phyloP scores from a whole-genome alignment of 35 echinoderm and acorn worm species.

The Heliocidaris erythrogramma region DNA sequence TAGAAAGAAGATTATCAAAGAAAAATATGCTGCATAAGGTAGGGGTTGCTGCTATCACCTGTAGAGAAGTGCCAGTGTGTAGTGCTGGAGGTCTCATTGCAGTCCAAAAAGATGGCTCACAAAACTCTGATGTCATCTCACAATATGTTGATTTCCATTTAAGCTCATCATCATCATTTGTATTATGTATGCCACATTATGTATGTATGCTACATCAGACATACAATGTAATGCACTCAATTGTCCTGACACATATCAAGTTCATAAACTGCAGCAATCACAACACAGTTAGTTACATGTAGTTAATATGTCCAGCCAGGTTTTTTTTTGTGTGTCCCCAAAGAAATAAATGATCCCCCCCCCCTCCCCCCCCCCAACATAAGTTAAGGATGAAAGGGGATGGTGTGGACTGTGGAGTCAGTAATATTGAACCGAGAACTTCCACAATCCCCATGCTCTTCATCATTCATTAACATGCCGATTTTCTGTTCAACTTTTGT shows the following conservation, averaged over 20 bases:
- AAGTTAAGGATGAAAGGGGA: too few species aligned
- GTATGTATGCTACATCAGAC: neutral
- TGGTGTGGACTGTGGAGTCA: too few species aligned
- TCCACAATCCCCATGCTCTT: too few species aligned
- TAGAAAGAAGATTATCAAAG: neutral
- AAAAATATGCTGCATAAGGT: conserved; percentile 30
- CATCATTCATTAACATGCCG: too few species aligned
- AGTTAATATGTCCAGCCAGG: too few species aligned
- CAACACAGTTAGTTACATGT: too few species aligned
- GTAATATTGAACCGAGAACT: too few species aligned
- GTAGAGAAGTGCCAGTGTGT: neutral
- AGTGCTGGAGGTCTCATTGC: neutral
- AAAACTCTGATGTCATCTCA: neutral
- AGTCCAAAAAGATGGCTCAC: neutral
- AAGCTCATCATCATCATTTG: neutral
- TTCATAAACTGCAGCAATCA: too few species aligned
- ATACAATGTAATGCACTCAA: neutral
- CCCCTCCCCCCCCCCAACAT: too few species aligned
- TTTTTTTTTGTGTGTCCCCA: too few species aligned
- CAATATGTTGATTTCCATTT: neutral
- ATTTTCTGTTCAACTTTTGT: too few species aligned
- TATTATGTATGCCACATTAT: neutral
- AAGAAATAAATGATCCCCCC: too few species aligned
- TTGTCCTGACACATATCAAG: neutral
- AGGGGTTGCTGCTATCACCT: neutral